Base-by-base conservation (phyloP, 2,888 invertebrate species). In the Disparrhopalites patrizii region DNA sequence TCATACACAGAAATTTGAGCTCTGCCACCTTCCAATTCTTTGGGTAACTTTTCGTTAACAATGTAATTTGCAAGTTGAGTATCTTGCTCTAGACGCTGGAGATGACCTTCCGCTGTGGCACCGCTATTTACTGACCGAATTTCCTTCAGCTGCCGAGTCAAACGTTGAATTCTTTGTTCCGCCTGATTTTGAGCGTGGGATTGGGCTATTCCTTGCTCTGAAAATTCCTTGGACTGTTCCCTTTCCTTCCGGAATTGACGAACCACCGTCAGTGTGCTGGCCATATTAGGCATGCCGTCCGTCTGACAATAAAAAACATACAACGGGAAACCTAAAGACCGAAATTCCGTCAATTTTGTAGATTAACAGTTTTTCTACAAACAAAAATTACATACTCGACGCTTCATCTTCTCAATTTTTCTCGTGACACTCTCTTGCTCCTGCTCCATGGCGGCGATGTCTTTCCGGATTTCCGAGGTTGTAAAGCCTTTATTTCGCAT, bases 391-490 rank as follows among this genome's bases (percentile, higher is more conserved):
- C 33, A 54, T 63, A 83, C 84, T 79, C 83, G 83, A 71, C 81
- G 78, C 68, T 83, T 82, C 47, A 84, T 79, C 75, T 83, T 80
- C 74, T 86, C 84, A 64, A 85, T 82, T 78, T 85, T 83, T 76
- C 83, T 83, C 70, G 77, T 78, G 78, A 91, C 85, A 75, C 90
- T 88, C 75, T 90, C 90, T 77, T 87, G 86, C 78, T 94, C 93
- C 62, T 89, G 86, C 71, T 91, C 90, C 90, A 93, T 92, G 69
- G 90, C 87, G 74, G 87, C 86, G 60, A 93, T 86, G 78, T 93
- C 93, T 72, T 87, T 86, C 73, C 90, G 86, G 67, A 94, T 85
- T 81, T 93, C 93, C 2, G 85, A 83, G 0, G 85, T 83, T n/a
- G 88, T 85, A 77, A 87, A 86, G 30, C 84, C 84, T 56, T 70